These are phyloP conservation scores for Chiridota heheva DNA, from an alignment of 35 echinoderm and acorn worm species.

Conservation along the genomic window DNA sequence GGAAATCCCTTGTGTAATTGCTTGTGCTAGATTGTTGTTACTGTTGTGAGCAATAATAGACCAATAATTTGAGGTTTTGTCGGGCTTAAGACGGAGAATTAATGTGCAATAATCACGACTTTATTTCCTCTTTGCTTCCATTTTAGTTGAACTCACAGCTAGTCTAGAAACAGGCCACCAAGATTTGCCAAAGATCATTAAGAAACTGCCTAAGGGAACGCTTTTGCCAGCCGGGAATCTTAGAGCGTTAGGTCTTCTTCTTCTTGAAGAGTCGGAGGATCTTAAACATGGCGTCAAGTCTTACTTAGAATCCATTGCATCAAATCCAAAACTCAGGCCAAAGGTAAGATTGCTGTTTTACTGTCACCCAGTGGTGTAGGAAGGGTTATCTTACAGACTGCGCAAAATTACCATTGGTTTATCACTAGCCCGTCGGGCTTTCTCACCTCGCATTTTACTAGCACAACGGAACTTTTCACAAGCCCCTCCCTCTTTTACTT, in stretches of 20 bases:
- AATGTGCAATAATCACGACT: too few species aligned
- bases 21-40: too few species aligned
- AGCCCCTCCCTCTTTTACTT: too few species aligned
- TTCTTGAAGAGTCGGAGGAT: constrained; percentile 79
- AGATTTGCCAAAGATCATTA: constrained; percentile 79
- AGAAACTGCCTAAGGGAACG: constrained; percentile 82
- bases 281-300: constrained; percentile 77
- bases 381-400: background rate
- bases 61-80: too few species aligned
- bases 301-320: constrained; percentile 83
- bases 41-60: too few species aligned
- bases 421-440: too few species aligned
- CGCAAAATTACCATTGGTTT: too few species aligned
- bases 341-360: constrained; percentile 57
- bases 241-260: constrained; percentile 65
- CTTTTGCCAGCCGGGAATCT: constrained; percentile 79
- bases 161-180: constrained; percentile 79
- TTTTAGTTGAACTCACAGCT: constrained; percentile 88
- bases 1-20: too few species aligned
- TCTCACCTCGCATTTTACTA: too few species aligned
- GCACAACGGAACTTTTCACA: too few species aligned
- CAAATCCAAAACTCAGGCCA: constrained; percentile 59
- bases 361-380: background rate
- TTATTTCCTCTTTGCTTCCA: background rate
- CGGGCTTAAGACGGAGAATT: too few species aligned